Evolutionary conservation across 2,113 vertebrate species (phyloP), one percentile per base, ranked within the genome.

Genomic region (Indicator maculatus): DNA sequence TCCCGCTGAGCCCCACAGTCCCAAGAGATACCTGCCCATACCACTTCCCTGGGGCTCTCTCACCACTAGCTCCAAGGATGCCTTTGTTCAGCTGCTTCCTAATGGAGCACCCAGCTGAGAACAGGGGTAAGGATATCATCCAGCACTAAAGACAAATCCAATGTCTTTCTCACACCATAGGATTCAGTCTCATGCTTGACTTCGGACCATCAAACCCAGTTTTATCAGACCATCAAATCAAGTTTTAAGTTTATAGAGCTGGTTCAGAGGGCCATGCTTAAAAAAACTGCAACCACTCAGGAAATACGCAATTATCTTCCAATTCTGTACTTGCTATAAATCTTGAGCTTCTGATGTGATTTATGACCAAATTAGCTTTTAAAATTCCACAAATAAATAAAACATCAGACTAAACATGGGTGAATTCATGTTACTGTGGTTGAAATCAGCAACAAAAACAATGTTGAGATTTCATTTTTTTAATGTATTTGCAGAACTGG

Each of bases 51-150:
- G 23, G 23, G 52, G 27, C 50, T 44, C 50, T 33, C 23, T 41
- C 67, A 61, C 45, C 6, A 4, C 26, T 23, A 30, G 13, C 61
- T 86, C 60, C 0, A 0, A 0, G 21, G 50, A 52, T 14, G 16
- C 9, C 56, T 81, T 70, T 23, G 18, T 45, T 61, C 45, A 47
- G 33, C 36, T 58, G 60, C 65, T 74, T 70, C 52, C 60, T 23
- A 27, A n/a, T 2, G 0, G 14, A 27, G 7, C 2, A 1, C 33
- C 18, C 18, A 2, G 66, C 19, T 38, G 11, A 30, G 8, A 74
- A 27, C 21, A 0, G 28, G 30, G 16, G 3, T 33, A 52, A 78
- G 36, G 44, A 53, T 6, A 5, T 31, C 50, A 75, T 59, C 30
- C 38, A 14, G 28, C 20, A 63, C 31, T 28, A 59, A 60, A 74